Evolutionary conservation across 2,113 vertebrate genomes (phyloP).

Genomic region (Hystrix brachyura): DNA sequence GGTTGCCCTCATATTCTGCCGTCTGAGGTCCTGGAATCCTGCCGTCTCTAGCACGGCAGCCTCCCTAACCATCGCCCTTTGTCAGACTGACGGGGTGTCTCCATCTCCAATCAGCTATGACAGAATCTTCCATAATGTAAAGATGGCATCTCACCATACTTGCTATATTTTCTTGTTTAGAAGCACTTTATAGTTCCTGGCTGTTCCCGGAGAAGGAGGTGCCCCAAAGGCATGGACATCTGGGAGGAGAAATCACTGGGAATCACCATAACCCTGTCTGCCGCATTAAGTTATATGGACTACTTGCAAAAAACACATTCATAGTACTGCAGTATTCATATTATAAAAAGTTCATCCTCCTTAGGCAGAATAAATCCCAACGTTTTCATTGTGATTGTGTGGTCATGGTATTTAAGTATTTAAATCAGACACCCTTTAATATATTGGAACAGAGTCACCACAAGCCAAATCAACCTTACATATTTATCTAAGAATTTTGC

Average conservation of each 20-base stretch:
- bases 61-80: not conserved
- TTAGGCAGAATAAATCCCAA: not conserved
- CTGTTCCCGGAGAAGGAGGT: not conserved
- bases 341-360: not conserved
- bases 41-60: fast-evolving
- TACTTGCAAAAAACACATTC: not conserved
- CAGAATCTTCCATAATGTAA: not conserved
- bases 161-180: not conserved
- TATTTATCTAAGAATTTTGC: not conserved
- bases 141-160: too few species aligned
- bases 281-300: not conserved
- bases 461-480: not conserved
- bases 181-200: not conserved
- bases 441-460: not conserved
- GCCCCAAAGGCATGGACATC: not conserved
- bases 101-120: not conserved
- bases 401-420: not conserved
- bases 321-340: not conserved
- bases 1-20: not conserved
- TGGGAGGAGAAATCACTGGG: too few species aligned
- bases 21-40: too few species aligned
- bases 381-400: not conserved
- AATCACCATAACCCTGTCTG: not conserved
- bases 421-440: not conserved
- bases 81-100: not conserved